phyloP scores from a whole-genome alignment of 2,797 vertebrate species.

The Cetoscarus ocellatus region DNA sequence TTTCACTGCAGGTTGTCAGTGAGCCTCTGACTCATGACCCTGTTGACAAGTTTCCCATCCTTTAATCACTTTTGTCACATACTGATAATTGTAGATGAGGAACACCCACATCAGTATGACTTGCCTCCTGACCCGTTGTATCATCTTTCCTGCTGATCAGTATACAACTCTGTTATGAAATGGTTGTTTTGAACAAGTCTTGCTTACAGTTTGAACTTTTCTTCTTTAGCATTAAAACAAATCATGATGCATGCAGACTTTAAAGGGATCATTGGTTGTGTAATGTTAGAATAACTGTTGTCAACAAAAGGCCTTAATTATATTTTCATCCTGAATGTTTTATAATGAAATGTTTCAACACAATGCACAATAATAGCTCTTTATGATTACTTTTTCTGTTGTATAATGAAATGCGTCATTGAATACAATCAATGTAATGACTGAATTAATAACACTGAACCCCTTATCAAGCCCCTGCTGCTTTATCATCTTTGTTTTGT shows the following conservation, averaged over 20 bases:
- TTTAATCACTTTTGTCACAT: too few relatives aligned
- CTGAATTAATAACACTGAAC: constrained; percentile 14
- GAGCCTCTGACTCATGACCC: too few relatives aligned
- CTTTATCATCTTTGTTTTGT: not conserved
- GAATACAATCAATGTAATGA: constrained; percentile 12
- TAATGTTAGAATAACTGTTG: not conserved
- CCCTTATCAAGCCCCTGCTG: constrained; percentile 5
- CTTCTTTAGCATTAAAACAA: not conserved
- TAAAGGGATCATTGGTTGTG: constrained; percentile 5
- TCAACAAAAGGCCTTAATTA: constrained; percentile 7
- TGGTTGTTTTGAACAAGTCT: too few relatives aligned
- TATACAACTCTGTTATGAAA: too few relatives aligned
- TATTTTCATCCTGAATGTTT: constrained; percentile 5
- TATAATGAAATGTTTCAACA: constrained; percentile 3
- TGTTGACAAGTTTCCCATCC: too few relatives aligned
- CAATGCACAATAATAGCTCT: not conserved
- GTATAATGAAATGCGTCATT: not conserved
- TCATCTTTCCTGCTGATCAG: too few relatives aligned
- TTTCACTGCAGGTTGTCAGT: too few relatives aligned
- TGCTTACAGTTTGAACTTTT: not conserved
- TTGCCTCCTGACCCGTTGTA: too few relatives aligned
- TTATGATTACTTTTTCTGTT: not conserved
- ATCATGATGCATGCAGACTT: not conserved
- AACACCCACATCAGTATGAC: too few relatives aligned
- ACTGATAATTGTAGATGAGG: too few relatives aligned